A percentile compares a stretch with the other conserved stretches of the same genome.
Evolutionary conservation across 2,888 invertebrate genomes (phyloP).

Genomic region (Mactromeris polynyma): DNA sequence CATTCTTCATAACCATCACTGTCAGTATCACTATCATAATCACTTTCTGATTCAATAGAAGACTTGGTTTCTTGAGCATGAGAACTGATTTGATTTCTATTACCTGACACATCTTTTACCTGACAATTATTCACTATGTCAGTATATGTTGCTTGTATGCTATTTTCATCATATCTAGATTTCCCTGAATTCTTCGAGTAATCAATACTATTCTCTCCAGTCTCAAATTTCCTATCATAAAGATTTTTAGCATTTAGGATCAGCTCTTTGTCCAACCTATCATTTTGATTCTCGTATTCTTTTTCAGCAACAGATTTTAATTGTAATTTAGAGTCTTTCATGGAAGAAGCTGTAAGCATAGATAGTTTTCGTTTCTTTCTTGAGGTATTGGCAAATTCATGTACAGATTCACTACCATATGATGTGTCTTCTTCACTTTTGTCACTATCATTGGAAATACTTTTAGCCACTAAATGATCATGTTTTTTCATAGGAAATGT

Average conservation of each 20-base stretch:
- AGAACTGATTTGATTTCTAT: neutral
- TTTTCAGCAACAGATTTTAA: neutral
- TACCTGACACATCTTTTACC: neutral
- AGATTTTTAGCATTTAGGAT: neutral
- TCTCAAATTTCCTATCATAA: neutral
- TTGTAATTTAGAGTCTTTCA: neutral
- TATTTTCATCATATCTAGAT: neutral
- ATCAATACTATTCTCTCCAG: neutral
- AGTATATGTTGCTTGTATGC: neutral
- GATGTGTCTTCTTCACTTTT: neutral
- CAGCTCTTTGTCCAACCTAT: neutral
- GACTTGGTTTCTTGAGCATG: neutral
- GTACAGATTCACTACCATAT: neutral
- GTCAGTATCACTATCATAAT: neutral
- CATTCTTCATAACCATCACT: conserved; percentile 33
- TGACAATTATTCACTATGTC: neutral
- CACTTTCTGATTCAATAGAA: neutral
- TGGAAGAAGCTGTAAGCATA: neutral
- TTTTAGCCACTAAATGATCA: neutral
- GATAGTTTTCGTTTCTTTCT: neutral
- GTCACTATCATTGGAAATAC: neutral
- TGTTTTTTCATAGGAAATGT: neutral
- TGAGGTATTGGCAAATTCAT: neutral
- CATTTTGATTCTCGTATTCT: neutral
- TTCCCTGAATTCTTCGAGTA: neutral